Base-by-base conservation (phyloP, 2,888 invertebrate species). In the Sympetrum striolatum region DNA sequence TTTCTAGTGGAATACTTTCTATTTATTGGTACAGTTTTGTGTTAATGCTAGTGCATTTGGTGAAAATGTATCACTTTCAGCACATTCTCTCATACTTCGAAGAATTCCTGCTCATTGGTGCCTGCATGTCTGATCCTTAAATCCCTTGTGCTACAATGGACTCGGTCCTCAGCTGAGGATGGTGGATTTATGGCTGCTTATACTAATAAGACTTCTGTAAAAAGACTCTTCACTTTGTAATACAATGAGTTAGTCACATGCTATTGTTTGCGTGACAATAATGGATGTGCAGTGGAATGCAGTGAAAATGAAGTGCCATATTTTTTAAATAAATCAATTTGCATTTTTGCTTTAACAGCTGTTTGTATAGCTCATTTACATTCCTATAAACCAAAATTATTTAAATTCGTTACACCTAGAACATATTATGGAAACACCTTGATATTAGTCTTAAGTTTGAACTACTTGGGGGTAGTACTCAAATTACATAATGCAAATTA, bases 251-350 rank as follows among this genome's bases (percentile, higher is more conserved):
- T 86, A 60, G 86, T 86, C 86, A 86, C 86, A 39, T 60, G 37
- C 86, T 86, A 86, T 60, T 60, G 86, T 86, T 60, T 60, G 64
- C 86, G 86, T 86, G 86, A 60, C 58, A 60, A 60, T 86, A 60
- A 86, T 86, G 86, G 86, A 86, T 64, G 86, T 86, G 86, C 86
- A 86, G 58, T 86, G 58, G 37, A 60, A 86, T 58, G 86, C 86
- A 86, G 60, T 86, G 86, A 86, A 60, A 86, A 64, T 58, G 86
- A 86, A 86, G 86, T 86, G 86, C 86, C 86, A 86, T 86, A 86
- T 86, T 86, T 86, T 86, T 86, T 86, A 86, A 86, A 86, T 86
- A 86, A 86, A 86, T 86, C 86, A 60, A 86, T 86, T 86, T 86
- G 86, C 86, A 86, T 86, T 86, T 86, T 86, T 86, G 86, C 86